Base-by-base conservation (phyloP, 2,797 vertebrate species). In the Hyperoplus immaculatus region DNA sequence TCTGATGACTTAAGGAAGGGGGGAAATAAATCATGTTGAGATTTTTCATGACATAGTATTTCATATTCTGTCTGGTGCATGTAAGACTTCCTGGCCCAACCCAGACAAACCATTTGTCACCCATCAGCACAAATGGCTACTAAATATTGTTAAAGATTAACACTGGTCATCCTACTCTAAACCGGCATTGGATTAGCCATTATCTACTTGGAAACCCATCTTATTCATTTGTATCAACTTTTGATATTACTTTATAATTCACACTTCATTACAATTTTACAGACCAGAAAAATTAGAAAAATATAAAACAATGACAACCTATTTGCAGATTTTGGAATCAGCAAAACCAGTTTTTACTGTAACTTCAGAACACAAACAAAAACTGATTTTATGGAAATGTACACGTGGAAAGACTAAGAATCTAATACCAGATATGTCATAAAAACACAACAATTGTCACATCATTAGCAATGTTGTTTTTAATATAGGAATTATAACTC, bases 81-180 rank as follows among this genome's bases (percentile, higher is more conserved):
- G 42, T 51, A 50, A 79, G 51, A 77, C 72, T 67, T 61, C 60
- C 72, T 71, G 69, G 43, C 72, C 85, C 78, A 81, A 80, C 91
- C 92, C 86, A 83, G 46, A 15, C 49, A 49, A 77, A 69, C 64
- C 15, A 85, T 89, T 93, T 94, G 81, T 90, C 80, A 60, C 59
- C 73, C 82, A 94, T 96, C 95, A 96, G 95, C 95, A 95, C 78
- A 95, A 95, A 94, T 87, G 16, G 42, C 81, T 88, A 75, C 41
- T 85, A 90, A 91, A 92, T 62, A 12, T 75, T 75, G 95, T 96
- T 96, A 96, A 95, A 94, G 90, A 95, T 96, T 96, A 96, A 96
- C 95, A 84, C 51, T 16, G 65, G 89, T 94, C 89, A 92, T 89
- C 88, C 91, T 75, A 46, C 79, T 85, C 45, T 79, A 43, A 57